A percentile compares a stretch with the other conserved stretches of the same genome.
These are phyloP conservation scores for Cephalotes varians DNA, from an alignment of 2,888 invertebrate species.

Conservation along the genomic window DNA sequence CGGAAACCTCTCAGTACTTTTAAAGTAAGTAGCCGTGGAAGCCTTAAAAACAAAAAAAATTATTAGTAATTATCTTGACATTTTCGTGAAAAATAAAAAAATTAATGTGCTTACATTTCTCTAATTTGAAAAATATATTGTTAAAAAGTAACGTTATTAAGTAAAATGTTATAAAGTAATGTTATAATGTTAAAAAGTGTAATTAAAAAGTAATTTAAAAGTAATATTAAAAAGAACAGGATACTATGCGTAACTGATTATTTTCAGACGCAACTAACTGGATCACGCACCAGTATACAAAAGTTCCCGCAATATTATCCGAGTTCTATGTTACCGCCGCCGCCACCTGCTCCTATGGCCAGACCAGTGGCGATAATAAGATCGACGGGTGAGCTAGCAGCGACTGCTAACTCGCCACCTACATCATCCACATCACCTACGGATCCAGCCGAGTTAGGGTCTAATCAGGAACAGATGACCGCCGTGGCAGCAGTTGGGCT, in stretches of 20 bases:
- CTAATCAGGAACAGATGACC: conserved; percentile 80
- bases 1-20: no score
- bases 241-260: conserved; percentile 58
- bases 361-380: conserved; percentile 98
- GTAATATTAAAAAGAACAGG: background rate
- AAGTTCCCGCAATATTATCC: conserved; percentile 94
- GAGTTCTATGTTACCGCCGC: conserved; percentile 97
- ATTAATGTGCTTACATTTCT: no score
- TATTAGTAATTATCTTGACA: no score
- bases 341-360: conserved; percentile 98
- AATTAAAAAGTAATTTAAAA: background rate
- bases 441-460: conserved; percentile 83
- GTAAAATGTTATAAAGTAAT: no score
- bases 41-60: no score
- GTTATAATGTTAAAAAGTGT: background rate
- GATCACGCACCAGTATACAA: conserved; percentile 86
- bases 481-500: conserved; percentile 85
- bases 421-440: conserved; percentile 86
- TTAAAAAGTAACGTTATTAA: no score
- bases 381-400: conserved; percentile 91
- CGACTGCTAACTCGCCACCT: conserved; percentile 89
- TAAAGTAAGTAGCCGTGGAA: no score
- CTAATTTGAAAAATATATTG: no score
- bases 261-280: conserved; percentile 86
- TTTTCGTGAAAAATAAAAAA: no score